These are phyloP conservation scores for Silvanus unidentatus DNA, from an alignment of 2,888 invertebrate genomes.

Conservation along the genomic window DNA sequence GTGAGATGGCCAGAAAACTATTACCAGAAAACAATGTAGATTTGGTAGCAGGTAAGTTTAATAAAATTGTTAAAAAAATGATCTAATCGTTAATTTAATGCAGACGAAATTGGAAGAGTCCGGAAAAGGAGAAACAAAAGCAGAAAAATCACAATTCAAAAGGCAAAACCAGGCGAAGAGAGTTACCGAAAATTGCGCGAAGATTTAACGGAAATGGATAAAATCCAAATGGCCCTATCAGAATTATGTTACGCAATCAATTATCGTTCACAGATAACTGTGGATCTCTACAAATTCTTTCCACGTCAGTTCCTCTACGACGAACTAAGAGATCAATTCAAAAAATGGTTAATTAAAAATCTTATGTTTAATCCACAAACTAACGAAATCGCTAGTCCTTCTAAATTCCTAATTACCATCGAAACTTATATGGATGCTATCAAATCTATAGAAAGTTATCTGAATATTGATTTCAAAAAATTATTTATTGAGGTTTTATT, in stretches of 20 bases:
- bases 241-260: slow-evolving; percentile 95
- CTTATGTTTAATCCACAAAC: too few species aligned
- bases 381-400: too few species aligned
- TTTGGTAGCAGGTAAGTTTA: slow-evolving; percentile 45
- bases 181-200: slow-evolving; percentile 92
- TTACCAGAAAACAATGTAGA: slow-evolving; percentile 64
- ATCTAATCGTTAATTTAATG: slow-evolving; percentile 42
- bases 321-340: too few species aligned
- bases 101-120: slow-evolving; percentile 72
- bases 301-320: slow-evolving; percentile 53
- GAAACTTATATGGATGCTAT: slow-evolving; percentile 53
- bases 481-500: slow-evolving; percentile 94
- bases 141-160: slow-evolving; percentile 77
- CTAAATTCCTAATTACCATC: too few species aligned
- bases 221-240: slow-evolving; percentile 93
- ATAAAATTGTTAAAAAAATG: too few species aligned
- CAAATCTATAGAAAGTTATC: slow-evolving; percentile 96
- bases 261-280: slow-evolving; percentile 89
- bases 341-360: too few species aligned
- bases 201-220: slow-evolving; percentile 95
- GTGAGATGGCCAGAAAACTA: slow-evolving; percentile 93
- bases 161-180: slow-evolving; percentile 87
- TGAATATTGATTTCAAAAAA: slow-evolving; percentile 92
- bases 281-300: slow-evolving; percentile 97
- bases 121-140: slow-evolving; percentile 88